Evolutionary conservation across 1,140 invertebrate species (phyloP), one percentile per base, ranked within the genome.

Genomic region (Akabosia matsudoensis): DNA sequence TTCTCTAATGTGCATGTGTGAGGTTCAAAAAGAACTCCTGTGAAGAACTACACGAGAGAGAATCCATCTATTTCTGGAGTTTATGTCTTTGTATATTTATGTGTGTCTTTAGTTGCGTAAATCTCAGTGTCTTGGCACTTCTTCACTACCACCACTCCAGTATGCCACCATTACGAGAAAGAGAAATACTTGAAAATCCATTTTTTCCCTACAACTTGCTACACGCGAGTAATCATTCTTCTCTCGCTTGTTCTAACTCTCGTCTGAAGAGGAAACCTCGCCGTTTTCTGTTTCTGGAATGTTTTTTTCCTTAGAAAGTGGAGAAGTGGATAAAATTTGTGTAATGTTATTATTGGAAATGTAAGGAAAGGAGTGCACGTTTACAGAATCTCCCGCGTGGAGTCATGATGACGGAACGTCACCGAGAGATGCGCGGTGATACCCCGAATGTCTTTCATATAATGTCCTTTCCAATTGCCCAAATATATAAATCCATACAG

Each of bases 381-480:
- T 24, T 67, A n/a, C 1, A 67, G 24, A 31, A 31, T 67, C 61
- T 31, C 28, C 54, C 54, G 54, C 54, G n/a, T 61, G 54, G 54
- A 67, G 61, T 67, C 61, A 67, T 67, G 61, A 67, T 67, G 61
- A 67, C 61, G 28, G 24, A 67, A 67, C 61, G 61, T 67, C 61
- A 67, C 28, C 10, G 61, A 4, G 24, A 67, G 61, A 67, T n/a
- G 14, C n/a, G 30, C 31, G 61, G 31, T 67, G 61, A 67, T 67
- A 28, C 24, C 61, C 28, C 61, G n/a, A 67, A 30, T 67, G 31
- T 67, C 61, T 61, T 61, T 31, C 30, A 30, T 31, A 67, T n/a
- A n/a, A n/a, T n/a, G n/a, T n/a, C n/a, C n/a, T n/a, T n/a, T n/a
- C n/a, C n/a, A n/a, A n/a, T 24, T 56, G 54, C 24, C 54, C 54